Percentiles rank a stretch among this genome's conserved stretches.
phyloP scores from a whole-genome alignment of 2,888 invertebrate species.

The Caenorhabditis sp. region DNA sequence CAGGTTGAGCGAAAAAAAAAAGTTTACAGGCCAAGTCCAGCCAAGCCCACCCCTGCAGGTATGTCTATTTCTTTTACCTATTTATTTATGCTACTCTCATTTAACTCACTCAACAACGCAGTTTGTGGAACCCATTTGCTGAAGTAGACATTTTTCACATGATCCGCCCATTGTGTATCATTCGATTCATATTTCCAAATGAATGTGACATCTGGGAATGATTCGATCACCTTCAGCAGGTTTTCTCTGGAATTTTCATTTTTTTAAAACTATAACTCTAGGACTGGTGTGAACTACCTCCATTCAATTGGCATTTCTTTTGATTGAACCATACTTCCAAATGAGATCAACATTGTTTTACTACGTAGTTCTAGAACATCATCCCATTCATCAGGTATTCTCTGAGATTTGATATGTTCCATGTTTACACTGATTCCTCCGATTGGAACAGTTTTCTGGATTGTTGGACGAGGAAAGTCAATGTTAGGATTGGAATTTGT shows the following conservation, averaged over 20 bases:
- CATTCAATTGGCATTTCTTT: constrained; percentile 11
- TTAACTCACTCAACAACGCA: constrained; percentile 13
- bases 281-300: background rate
- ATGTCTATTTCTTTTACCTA: too few relatives aligned
- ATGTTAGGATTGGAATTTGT: constrained; percentile 37
- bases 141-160: constrained; percentile 17
- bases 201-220: constrained; percentile 26
- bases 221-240: constrained; percentile 7
- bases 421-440: constrained; percentile 38
- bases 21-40: too few relatives aligned
- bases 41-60: too few relatives aligned
- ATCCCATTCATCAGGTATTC: constrained; percentile 6
- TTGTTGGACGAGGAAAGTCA: constrained; percentile 35
- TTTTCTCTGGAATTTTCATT: constrained; percentile 1
- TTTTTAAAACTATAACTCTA: background rate
- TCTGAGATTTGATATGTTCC: constrained; percentile 10
- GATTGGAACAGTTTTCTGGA: constrained; percentile 33
- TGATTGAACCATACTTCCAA: constrained; percentile 13
- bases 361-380: constrained; percentile 8
- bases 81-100: too few relatives aligned
- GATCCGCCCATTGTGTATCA: constrained; percentile 14
- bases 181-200: constrained; percentile 41
- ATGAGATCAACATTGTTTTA: constrained; percentile 21
- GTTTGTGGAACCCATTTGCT: constrained; percentile 38
- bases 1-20: too few relatives aligned